Evolutionary conservation across 1,140 invertebrate species (phyloP), one percentile per base, ranked within the genome.

Genomic region (Conopomorpha cramerella): DNA sequence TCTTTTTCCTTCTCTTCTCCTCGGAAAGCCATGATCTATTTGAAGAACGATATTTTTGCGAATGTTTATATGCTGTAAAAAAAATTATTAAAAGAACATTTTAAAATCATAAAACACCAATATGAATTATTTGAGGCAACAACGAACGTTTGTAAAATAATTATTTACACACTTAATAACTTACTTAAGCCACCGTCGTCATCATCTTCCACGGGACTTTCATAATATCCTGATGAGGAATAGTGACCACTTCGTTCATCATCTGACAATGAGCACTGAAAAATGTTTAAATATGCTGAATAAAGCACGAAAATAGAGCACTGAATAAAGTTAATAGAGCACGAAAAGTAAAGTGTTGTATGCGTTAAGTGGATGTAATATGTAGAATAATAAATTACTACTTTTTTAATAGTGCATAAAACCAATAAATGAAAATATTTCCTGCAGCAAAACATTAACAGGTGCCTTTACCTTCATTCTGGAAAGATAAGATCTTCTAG

Each of bases 191-290:
- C 77, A 28, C 74, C 74, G 48, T 78, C 72, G 43, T 78, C 73
- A 8, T 76, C 81, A 48, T 91, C 88, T 16, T 88, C 85, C 0
- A 87, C 81, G 8, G 88, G 88, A 55, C 87, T 89, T 53, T 89
- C 87, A 54, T 90, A 91, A 46, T 89, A 89, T 1, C 87, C 88
- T 1, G 88, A 89, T 1, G 88, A 89, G 30, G 87, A 89, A 52
- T 87, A 87, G 38, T 85, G 85, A 25, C 83, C 84, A 62, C 84
- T 86, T 57, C 80, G 76, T 56, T 87, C 86, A 48, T 86, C 85
- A 49, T 86, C 84, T 2, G 83, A 84, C 41, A 84, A 57, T 16
- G 83, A 84, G 35, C 81, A 81, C 70, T 74, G 34, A 30, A 58
- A 51, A 30, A 36, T 16, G n/a, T 16, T n/a, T n/a, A n/a, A 25